Evolutionary conservation across 2,888 invertebrate genomes (phyloP), one percentile per base, ranked within the genome.

Genomic region (Sarcophaga variegata): DNA sequence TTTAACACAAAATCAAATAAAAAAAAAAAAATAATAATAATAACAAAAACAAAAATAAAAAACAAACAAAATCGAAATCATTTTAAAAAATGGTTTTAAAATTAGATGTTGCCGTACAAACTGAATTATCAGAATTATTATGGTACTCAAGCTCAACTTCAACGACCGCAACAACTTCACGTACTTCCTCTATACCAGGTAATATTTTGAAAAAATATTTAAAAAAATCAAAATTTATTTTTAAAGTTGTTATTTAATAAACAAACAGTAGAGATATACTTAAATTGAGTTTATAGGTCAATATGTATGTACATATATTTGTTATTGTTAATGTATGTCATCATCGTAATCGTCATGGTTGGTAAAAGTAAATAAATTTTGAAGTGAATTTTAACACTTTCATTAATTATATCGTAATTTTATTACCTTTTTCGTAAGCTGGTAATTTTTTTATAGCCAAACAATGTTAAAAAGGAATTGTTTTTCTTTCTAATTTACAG

Each of bases 41-140:
- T 63, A 17, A 49, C 27, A 4, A 69, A 81, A 74, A 75, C 4
- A 69, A 79, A 5, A 62, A 27, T 20, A 47, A 69, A 72, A 60
- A 66, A 27, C 20, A 4, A 60, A 49, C 20, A 64, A 54, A 79
- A 67, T 47, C 54, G 25, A 80, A 85, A 81, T 70, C 20, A 25
- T 22, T 72, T 45, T 8, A 85, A 80, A 69, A 84, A 76, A 88
- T 88, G 85, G 78, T 88, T 67, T 78, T 83, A 88, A 92, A 92
- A 90, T 85, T 90, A 79, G 90, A 91, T 89, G 92, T 93, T 84
- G 93, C 92, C 83, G 92, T 93, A 20, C 93, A 93, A 90, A 93
- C 93, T 82, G 93, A 93, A 89, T 89, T 93, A 83, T 91, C 90
- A 59, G 93, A 92, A 87, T 91, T 92, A 90, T 90, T 92, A 63